Evolutionary conservation across 2,113 vertebrate species (phyloP).

Genomic region (Enhydra lutris): DNA sequence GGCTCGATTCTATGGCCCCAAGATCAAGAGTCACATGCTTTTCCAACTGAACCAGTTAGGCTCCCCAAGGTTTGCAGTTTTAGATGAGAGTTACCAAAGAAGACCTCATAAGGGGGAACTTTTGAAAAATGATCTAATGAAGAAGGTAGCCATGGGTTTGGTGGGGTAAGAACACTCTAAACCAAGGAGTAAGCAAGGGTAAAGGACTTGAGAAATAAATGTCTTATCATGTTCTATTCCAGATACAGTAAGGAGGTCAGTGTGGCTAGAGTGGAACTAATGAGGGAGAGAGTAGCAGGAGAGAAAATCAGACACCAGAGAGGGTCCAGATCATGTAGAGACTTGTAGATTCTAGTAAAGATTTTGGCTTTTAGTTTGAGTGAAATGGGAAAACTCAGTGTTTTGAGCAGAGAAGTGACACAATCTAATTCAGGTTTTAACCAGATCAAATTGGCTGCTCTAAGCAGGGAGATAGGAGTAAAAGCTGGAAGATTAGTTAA

Average conservation of each 20-base stretch:
- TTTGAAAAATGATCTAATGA: background rate
- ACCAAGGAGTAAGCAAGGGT: background rate
- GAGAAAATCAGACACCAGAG: background rate
- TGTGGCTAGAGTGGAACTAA: background rate
- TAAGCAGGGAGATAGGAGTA: background rate
- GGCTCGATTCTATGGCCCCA: background rate
- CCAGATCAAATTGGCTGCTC: background rate
- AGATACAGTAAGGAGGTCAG: background rate
- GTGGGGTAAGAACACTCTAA: background rate
- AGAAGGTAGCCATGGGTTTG: background rate
- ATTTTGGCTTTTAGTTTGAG: background rate
- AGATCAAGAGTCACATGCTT: background rate
- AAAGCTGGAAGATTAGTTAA: background rate
- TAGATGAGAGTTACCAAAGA: background rate
- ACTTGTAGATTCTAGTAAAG: background rate
- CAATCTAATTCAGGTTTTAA: slow-evolving; percentile 11
- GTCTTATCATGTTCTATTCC: background rate
- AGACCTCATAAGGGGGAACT: background rate
- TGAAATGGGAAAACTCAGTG: background rate
- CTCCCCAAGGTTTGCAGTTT: background rate
- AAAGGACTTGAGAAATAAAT: background rate
- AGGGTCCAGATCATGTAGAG: background rate
- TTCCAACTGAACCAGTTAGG: background rate
- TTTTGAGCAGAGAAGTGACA: background rate
- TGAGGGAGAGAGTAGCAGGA: background rate